A percentile compares a stretch with the other conserved stretches of the same genome.
phyloP scores from a whole-genome alignment of 2,113 vertebrate genomes.

The Cercocebus atys region DNA sequence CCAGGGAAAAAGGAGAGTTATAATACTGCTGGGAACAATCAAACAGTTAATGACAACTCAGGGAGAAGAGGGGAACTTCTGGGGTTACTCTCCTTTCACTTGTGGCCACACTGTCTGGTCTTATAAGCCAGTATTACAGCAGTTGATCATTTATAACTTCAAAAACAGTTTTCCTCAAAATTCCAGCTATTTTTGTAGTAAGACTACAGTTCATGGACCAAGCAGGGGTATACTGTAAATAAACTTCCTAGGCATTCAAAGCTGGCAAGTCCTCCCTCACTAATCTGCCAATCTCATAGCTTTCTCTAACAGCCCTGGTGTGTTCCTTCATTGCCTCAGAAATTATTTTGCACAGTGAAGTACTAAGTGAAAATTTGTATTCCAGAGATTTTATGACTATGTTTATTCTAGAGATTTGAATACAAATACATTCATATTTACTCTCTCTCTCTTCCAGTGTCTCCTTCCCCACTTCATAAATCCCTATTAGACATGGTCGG shows the following conservation, averaged over 20 bases:
- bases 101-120: not conserved
- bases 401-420: constrained; percentile 37
- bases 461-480: not conserved
- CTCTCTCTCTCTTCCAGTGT: not conserved
- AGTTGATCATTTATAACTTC: not conserved
- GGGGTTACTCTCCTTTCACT: not conserved
- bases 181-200: not conserved
- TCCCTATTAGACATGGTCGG: not conserved
- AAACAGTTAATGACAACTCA: not conserved
- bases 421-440: constrained; percentile 36
- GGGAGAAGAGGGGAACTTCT: not conserved
- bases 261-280: not conserved
- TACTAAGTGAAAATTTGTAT: not conserved
- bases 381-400: constrained; percentile 33
- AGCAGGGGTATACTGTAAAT: not conserved
- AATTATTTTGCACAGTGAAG: constrained; percentile 41
- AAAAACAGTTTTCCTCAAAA: not conserved
- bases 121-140: not conserved
- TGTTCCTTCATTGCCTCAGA: not conserved
- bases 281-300: not conserved
- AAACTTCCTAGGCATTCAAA: constrained; percentile 27
- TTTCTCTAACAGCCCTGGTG: not conserved
- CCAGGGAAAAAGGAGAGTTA: not conserved
- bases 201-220: not conserved
- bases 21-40: not conserved